Percentiles rank a stretch among this genome's conserved stretches.
phyloP scores from a whole-genome alignment of 2,797 vertebrate species.

The Acridotheres tristis region DNA sequence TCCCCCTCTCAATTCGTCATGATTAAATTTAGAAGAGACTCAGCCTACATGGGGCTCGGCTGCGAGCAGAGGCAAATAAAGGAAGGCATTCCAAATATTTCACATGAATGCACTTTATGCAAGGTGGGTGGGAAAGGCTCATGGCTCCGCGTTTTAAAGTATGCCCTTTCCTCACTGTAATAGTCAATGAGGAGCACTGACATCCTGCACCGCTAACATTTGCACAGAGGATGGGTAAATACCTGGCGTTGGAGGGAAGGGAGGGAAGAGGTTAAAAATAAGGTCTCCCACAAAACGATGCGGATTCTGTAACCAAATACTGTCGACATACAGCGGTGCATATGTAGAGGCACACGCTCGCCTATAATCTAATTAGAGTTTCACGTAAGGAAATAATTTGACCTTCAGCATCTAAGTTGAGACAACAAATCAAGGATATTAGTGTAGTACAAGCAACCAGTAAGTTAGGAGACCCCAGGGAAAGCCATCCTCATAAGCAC shows the following conservation, averaged over 20 bases:
- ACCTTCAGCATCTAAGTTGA: constrained; percentile 89
- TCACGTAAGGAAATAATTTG: constrained; percentile 89
- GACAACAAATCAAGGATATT: constrained; percentile 89
- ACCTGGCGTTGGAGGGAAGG: not conserved
- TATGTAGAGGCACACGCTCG: not conserved
- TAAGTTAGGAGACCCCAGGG: constrained; percentile 86
- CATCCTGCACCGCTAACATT: not conserved
- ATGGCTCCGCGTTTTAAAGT: not conserved
- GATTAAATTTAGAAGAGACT: constrained; percentile 4
- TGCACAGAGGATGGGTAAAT: not conserved
- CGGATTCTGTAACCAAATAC: constrained; percentile 24
- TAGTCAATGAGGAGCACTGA: not conserved
- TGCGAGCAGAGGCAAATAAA: constrained; percentile 8
- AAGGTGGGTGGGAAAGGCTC: constrained; percentile 51
- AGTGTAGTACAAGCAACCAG: constrained; percentile 84
- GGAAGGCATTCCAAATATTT: constrained; percentile 59
- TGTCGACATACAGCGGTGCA: not conserved
- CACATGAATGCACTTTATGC: constrained; percentile 51
- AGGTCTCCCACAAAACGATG: constrained; percentile 21
- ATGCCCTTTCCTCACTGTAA: not conserved
- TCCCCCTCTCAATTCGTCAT: not conserved
- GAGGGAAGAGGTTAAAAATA: constrained; percentile 36
- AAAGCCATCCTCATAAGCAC: constrained; percentile 82
- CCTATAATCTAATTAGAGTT: constrained; percentile 83
- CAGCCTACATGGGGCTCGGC: not conserved